Conservation (phyloP, 2,888 invertebrate species). For the Lissocephala sabroskyi region DNA sequence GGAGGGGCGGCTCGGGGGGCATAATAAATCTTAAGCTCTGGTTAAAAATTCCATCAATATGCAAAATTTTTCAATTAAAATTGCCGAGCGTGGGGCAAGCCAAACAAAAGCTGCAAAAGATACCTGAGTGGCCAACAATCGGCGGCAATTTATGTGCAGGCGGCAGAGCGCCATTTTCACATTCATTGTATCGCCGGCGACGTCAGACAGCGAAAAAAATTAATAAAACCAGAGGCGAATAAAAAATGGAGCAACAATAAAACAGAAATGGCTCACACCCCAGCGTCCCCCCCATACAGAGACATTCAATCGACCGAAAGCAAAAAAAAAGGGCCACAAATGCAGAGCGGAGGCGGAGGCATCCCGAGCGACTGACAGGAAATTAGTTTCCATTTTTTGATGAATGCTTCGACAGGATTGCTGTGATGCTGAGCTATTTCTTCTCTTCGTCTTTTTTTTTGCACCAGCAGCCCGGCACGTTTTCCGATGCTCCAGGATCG, state of each 20-base stretch:
- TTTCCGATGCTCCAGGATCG: slow-evolving; percentile 40
- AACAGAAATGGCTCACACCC: slow-evolving; percentile 47
- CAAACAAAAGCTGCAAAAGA: slow-evolving; percentile 33
- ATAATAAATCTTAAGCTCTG: slow-evolving; percentile 37
- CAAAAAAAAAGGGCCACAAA: slow-evolving; percentile 7
- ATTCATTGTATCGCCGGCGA: slow-evolving; percentile 60
- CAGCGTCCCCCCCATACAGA: slow-evolving; percentile 20
- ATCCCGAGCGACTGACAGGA: slow-evolving; percentile 70
- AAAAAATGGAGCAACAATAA: slow-evolving; percentile 62
- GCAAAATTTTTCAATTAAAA: slow-evolving; percentile 73
- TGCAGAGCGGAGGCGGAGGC: slow-evolving; percentile 51
- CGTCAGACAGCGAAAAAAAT: slow-evolving; percentile 62
- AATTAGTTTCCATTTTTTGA: slow-evolving; percentile 72
- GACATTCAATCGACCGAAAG: slow-evolving; percentile 14
- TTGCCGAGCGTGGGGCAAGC: slow-evolving; percentile 30
- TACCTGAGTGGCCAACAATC: slow-evolving; percentile 40
- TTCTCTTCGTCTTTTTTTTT: slow-evolving; percentile 17
- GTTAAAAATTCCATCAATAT: slow-evolving; percentile 69
- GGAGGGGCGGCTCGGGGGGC: neutral
- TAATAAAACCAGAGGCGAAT: slow-evolving; percentile 60
- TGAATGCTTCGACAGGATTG: slow-evolving; percentile 71
- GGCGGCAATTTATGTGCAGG: slow-evolving; percentile 66
- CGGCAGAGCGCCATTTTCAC: slow-evolving; percentile 65
- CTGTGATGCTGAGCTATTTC: slow-evolving; percentile 41
- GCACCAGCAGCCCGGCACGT: slow-evolving; percentile 15